Percentiles rank a stretch among this genome's conserved stretches.
Conservation (phyloP, 2,113 vertebrate genomes). For the Hippocampus guttulatus region DNA sequence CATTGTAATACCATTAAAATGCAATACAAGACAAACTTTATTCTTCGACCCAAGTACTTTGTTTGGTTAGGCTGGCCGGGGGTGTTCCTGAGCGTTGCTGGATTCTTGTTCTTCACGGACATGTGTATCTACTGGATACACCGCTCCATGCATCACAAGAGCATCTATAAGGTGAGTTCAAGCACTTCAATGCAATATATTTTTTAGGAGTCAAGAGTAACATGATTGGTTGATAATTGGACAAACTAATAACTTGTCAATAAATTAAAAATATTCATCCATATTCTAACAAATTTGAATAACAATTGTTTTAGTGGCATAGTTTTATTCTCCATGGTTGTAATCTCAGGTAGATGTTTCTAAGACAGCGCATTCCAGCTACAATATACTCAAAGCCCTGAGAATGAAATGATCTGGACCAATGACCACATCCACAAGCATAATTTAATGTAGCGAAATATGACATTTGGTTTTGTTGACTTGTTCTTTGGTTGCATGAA, state of each 20-base stretch:
- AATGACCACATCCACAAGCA: no score
- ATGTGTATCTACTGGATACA: slow-evolving; percentile 97
- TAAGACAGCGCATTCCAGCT: no score
- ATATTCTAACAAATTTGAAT: neutral
- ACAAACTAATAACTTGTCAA: no score
- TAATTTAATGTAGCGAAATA: no score
- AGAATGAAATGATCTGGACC: no score
- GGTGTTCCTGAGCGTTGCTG: slow-evolving; percentile 79
- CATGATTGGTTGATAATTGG: neutral
- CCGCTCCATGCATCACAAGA: slow-evolving; percentile 82
- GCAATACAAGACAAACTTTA: no score
- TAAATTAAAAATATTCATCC: neutral
- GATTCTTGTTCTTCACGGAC: slow-evolving; percentile 91
- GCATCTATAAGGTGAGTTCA: slow-evolving; percentile 82
- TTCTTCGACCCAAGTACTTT: neutral
- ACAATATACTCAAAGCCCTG: neutral
- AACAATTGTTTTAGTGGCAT: no score
- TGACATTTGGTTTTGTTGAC: neutral
- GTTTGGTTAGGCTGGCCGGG: slow-evolving; percentile 77
- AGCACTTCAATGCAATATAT: neutral
- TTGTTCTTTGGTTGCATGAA: neutral
- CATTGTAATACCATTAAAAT: neutral
- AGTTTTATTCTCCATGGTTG: no score
- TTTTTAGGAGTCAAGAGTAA: neutral
- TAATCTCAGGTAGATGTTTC: no score